Base-by-base conservation (phyloP, 2,888 invertebrate genomes). In the Chalcosyrphus nemorum region DNA sequence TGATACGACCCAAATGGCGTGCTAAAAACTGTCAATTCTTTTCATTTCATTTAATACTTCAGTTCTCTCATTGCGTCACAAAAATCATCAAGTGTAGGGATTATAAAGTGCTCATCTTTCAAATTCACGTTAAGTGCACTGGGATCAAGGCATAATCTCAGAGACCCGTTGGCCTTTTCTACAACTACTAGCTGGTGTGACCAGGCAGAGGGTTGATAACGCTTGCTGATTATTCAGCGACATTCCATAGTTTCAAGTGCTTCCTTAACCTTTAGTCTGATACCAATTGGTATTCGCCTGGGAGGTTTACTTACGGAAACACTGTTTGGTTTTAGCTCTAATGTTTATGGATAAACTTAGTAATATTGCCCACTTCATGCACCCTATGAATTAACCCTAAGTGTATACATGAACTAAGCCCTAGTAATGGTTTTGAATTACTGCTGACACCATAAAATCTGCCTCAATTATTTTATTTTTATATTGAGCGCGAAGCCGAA, bases 71-170 rank as follows among this genome's bases (percentile, higher is more conserved):
- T 41, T 66, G 86, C 75, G 66, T 78, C 61, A 66, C 84, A 32
- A 75, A 86, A 35, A 70, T 86, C 86, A 59, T 88, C 81, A 56
- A 88, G 38, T 71, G 86, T 86, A 38, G 87, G 82, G 24, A 87
- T 87, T 54, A 75, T 68, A 76, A 86, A 81, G 57, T 87, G 75
- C 61, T 87, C 68, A 71, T 81, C 38, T 71, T 74, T 56, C 29
- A 87, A 74, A 57, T 65, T 59, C 80, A 87, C 86, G 72, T 87
- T 88, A 52, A 86, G 65, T 54, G 87, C 78, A 27, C 80, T 56
- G 11, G 88, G 88, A 59, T 89, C 88, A 47, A 89, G 54, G 72
- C 89, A 89, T 13, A 89, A 47, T 15, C 88, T 52, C 6, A 89
- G 47, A 7, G 75, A 78, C 19, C 77, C 78, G 78, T 88, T 81